Conservation (phyloP, 2,797 vertebrate species). For the Brotogeris chrysoptera region DNA sequence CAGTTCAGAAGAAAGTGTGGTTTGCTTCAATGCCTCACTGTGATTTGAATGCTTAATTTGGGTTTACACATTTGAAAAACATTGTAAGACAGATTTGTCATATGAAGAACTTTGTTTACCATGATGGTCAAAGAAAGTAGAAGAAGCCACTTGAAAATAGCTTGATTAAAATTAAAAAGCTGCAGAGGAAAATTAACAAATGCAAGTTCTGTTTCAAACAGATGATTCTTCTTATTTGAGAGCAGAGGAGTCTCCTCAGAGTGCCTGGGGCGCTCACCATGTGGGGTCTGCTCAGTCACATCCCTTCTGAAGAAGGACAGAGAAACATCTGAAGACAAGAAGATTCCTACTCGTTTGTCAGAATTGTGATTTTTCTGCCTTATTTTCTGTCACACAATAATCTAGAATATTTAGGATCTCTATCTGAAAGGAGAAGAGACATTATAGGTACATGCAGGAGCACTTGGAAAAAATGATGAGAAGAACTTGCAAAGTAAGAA, state of each 20-base stretch:
- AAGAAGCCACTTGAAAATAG: background rate
- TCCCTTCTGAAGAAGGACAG: background rate
- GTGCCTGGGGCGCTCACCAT: background rate
- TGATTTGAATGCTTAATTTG: background rate
- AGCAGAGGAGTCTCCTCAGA: background rate
- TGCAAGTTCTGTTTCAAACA: background rate
- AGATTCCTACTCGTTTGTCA: background rate
- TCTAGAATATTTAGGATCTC: background rate
- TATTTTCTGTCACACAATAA: background rate
- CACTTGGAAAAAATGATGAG: background rate
- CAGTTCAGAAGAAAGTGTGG: background rate
- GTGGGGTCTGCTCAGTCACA: background rate
- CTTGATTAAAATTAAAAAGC: background rate
- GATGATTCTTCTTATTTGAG: background rate
- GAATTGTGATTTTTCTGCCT: background rate
- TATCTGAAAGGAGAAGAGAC: background rate
- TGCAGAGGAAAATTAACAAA: background rate
- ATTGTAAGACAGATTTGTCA: background rate
- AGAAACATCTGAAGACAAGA: background rate
- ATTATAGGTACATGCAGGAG: background rate
- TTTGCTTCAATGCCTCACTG: background rate
- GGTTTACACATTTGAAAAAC: background rate
- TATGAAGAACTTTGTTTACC: background rate
- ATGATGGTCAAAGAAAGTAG: background rate
- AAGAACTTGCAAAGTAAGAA: background rate